Conservation (phyloP, 2,797 vertebrate species). For the Gymnopithys bicolor region DNA sequence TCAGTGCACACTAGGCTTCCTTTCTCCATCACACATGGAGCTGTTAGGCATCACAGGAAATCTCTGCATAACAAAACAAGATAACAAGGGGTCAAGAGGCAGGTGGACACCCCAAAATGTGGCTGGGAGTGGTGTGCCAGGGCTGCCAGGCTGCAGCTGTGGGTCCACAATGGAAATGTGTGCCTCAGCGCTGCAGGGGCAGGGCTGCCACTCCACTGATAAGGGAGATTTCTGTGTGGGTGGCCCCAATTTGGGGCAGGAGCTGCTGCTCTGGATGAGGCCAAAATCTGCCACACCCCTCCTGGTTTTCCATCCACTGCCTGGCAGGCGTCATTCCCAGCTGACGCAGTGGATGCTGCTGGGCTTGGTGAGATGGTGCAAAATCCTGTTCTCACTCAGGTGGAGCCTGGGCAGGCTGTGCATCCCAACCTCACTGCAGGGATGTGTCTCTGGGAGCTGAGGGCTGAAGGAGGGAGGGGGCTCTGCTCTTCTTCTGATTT, state of each 20-base stretch:
- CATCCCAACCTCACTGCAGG: neutral
- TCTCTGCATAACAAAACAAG: neutral
- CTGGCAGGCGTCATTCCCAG: neutral
- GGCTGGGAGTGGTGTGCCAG: neutral
- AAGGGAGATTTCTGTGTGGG: neutral
- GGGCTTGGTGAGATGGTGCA: neutral
- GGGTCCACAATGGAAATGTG: neutral
- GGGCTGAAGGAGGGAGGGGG: neutral
- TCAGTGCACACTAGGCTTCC: neutral
- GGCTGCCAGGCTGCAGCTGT: neutral
- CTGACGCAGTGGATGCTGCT: neutral
- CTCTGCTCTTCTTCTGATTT: neutral
- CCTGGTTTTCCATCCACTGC: neutral
- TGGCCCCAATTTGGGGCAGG: neutral
- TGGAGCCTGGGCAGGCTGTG: neutral
- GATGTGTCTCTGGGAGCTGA: neutral
- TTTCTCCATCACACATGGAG: neutral
- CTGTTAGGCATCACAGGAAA: neutral
- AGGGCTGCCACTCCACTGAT: neutral
- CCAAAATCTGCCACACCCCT: neutral
- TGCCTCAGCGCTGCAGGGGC: neutral
- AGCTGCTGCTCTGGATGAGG: neutral
- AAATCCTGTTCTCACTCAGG: rapidly evolving
- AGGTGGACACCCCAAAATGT: neutral
- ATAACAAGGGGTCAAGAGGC: neutral